Conservation (phyloP, 2,888 invertebrate genomes). For the Eustalomyia histrio region DNA sequence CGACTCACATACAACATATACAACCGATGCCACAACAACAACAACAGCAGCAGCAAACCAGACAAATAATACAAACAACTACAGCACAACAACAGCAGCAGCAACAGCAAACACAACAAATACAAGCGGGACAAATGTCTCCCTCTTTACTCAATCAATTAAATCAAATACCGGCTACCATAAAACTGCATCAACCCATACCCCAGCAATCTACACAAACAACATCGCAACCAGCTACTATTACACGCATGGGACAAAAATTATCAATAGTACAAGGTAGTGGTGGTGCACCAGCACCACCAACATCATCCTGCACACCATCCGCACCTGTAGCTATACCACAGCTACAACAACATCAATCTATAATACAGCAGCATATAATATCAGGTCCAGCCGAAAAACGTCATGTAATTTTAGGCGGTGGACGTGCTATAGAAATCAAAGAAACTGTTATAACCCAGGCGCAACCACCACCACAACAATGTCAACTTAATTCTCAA, state of each 20-base stretch:
- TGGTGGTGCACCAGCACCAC: constrained; percentile 53
- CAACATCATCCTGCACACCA: constrained; percentile 17
- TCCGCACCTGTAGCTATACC: constrained; percentile 80
- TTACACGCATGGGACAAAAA: constrained; percentile 61
- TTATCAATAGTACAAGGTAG: constrained; percentile 67
- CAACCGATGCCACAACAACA: constrained; percentile 45
- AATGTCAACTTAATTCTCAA: constrained; percentile 75
- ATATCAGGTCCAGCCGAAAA: constrained; percentile 75
- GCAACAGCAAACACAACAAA: constrained; percentile 39
- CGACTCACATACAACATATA: constrained; percentile 68
- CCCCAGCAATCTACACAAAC: constrained; percentile 61
- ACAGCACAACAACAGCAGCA: constrained; percentile 69
- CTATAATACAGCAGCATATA: constrained; percentile 77
- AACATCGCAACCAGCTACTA: constrained; percentile 70
- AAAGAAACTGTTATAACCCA: constrained; percentile 76
- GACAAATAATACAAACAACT: constrained; percentile 74
- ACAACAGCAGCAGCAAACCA: constrained; percentile 30
- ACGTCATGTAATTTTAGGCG: constrained; percentile 73
- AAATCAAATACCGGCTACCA: constrained; percentile 78
- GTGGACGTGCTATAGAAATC: constrained; percentile 70
- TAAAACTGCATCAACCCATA: constrained; percentile 80
- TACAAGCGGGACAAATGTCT: constrained; percentile 81
- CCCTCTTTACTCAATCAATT: constrained; percentile 76
- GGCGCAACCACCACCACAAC: constrained; percentile 71
- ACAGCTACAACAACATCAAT: constrained; percentile 80